Evolutionary conservation across 2,797 vertebrate species (phyloP), one percentile per base, ranked within the genome.

Genomic region (Taenioides sp.): DNA sequence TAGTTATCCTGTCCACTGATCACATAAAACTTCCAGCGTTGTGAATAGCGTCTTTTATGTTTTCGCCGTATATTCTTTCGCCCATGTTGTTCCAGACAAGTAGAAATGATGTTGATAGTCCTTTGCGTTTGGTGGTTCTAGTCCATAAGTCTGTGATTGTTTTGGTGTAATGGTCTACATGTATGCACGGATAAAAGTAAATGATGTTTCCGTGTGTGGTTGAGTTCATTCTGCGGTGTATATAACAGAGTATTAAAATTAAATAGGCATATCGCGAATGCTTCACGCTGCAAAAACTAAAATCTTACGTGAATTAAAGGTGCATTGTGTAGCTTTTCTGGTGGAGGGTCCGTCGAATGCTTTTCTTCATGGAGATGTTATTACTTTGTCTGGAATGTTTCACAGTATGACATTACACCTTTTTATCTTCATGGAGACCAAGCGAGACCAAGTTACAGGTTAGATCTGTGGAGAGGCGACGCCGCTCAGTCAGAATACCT

Each of bases 151-250:
- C 52, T 40, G 31, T 37, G 57, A 31, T 66, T 63, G 49, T 60
- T 57, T 65, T 58, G 37, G 57, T 22, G 43, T 47, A 47, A 72
- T 27, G 57, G 31, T 59, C 12, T 57, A 58, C 43, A 73, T 28
- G 43, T 59, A 54, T 61, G 27, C 71, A 58, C 57, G 34, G 64
- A 28, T 54, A 54, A 67, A 73, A 37, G 55, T n/a, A 54, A 72
- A 72, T 61, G 47, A 64, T 25, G 50, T 67, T 52, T 28, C 59
- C n/a, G 54, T 40, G 43, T 67, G 43, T 61, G 65, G 50, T 34
- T 71, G 47, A 49, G 7, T 22, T 9, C 50, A 40, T 37, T 67
- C 43, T 16, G 25, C 9, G 14, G 54, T 3, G 49, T 67, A 20
- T 72, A 23, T 52, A 31, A 2, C n/a, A 61, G n/a, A 17, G 18